These are phyloP conservation scores for Prietella phreatophila DNA, from an alignment of 2,113 vertebrate genomes.

Conservation along the genomic window DNA sequence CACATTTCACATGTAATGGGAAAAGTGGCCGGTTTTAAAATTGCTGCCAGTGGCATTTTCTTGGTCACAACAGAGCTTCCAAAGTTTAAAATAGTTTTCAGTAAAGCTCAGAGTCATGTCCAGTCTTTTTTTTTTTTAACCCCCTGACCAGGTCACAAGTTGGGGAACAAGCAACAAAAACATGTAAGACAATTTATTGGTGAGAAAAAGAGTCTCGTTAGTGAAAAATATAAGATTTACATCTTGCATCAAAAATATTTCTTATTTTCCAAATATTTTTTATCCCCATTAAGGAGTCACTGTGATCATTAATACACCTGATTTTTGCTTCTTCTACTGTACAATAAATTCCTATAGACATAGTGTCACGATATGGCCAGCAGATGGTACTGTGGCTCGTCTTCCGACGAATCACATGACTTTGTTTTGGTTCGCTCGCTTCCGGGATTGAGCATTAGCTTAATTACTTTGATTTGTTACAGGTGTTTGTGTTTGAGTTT, in stretches of 20 bases:
- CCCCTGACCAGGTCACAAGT: background rate
- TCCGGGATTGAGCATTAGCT: no score
- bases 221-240: background rate
- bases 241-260: background rate
- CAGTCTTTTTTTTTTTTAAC: background rate
- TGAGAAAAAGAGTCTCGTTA: background rate
- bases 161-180: background rate
- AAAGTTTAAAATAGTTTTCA: background rate
- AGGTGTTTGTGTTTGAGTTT: no score
- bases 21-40: background rate
- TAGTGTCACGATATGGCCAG: no score
- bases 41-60: background rate
- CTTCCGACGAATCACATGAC: no score
- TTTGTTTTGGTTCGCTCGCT: no score
- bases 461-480: no score
- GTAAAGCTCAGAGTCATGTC: background rate
- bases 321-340: background rate
- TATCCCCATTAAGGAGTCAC: background rate
- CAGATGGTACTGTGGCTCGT: no score
- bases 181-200: background rate
- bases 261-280: background rate
- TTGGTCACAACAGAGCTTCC: background rate
- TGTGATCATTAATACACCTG: background rate
- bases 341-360: background rate
- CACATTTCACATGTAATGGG: background rate